These are phyloP conservation scores for Drosophila infuscata DNA, from an alignment of 2,888 invertebrate genomes.

Conservation along the genomic window DNA sequence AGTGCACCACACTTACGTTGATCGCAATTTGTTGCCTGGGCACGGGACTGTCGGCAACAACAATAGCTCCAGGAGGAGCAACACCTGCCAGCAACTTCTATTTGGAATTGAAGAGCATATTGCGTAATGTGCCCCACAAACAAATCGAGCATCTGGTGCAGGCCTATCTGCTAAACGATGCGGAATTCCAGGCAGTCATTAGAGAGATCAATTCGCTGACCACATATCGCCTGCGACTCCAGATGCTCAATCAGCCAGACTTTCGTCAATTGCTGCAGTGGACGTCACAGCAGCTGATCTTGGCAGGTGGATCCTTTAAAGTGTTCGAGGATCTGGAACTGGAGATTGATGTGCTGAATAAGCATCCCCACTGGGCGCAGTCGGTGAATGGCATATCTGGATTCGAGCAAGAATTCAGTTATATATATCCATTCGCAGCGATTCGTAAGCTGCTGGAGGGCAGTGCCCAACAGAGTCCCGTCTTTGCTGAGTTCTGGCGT, in stretches of 20 bases:
- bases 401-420: conserved; percentile 71
- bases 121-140: conserved; percentile 62
- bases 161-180: conserved; percentile 78
- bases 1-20: conserved; percentile 32
- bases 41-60: conserved; percentile 4
- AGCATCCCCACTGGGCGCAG: conserved; percentile 67
- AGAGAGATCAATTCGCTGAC: conserved; percentile 72
- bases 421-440: conserved; percentile 65
- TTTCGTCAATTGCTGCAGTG: conserved; percentile 70
- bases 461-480: conserved; percentile 66
- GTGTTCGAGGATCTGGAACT: conserved; percentile 72
- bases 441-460: conserved; percentile 68
- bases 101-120: conserved; percentile 57
- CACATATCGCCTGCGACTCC: conserved; percentile 61
- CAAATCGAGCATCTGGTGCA: conserved; percentile 64
- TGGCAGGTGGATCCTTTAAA: conserved; percentile 65
- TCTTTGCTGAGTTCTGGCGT: conserved; percentile 72
- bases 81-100: conserved; percentile 48
- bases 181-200: conserved; percentile 78
- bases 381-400: conserved; percentile 75
- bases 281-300: conserved; percentile 68
- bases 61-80: conserved; percentile 11
- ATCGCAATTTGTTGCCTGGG: conserved; percentile 45
- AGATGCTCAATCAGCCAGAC: conserved; percentile 77
- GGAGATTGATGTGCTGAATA: conserved; percentile 74